Base-by-base conservation (phyloP, 1,140 invertebrate species). In the Venturia canescens region DNA sequence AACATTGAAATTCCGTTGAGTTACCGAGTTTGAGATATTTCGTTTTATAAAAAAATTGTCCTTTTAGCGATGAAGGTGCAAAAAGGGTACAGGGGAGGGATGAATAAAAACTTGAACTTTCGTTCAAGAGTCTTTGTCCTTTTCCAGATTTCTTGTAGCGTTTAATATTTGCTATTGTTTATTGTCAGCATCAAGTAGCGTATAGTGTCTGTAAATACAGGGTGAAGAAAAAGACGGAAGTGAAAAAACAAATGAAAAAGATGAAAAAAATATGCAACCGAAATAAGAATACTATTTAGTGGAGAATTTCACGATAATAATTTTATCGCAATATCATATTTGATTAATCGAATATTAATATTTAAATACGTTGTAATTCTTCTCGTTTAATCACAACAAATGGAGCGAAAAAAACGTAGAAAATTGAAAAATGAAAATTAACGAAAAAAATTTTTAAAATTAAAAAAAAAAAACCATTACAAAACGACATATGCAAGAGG, bases 201-300 rank as follows among this genome's bases (percentile, higher is more conserved):
- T 72, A 50, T 72, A 50, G 38, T n/a, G n/a, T 72, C n/a, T 72
- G 70, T 72, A 72, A 21, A 72, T 72, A 72, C 34, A 72, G 70
- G 70, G 38, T 72, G 38, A 72, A 72, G 15, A 7, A 72, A 50
- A 26, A n/a, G n/a, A 6, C 18, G 15, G 29, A 50, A 72, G 16
- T 26, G 50, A 50, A 50, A 50, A 50, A 72, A 26, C 7, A 50
- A 50, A 3, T 38, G 18, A 72, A 38, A 72, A 34, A n/a, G 53
- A 57, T n/a, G 21, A 57, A n/a, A 57, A 57, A 23, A 57, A 57
- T 57, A 44, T 44, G 38, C 38, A 44, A 44, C 38, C 38, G 38
- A 44, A 70, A 5, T 70, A 11, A 70, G 53, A 57, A 23, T 66
- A 34, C 34, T 72, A 21, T 21, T 72, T 50, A 50, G 38, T n/a